These are phyloP conservation scores for Ictalurus punctatus DNA, from an alignment of 2,113 vertebrate genomes.

Conservation along the genomic window DNA sequence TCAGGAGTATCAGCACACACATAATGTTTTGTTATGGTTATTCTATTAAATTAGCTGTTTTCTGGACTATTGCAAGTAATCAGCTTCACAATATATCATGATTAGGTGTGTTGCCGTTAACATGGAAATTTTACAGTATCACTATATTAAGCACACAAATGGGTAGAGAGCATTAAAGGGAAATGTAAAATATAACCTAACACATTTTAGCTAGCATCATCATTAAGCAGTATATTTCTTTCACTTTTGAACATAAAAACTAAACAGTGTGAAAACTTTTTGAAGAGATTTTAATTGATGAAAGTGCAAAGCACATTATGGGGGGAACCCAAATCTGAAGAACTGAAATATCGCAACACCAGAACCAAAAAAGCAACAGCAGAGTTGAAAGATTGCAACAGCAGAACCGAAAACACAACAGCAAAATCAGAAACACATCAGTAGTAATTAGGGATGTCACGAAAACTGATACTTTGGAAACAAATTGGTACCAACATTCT, in stretches of 20 bases:
- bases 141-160: background rate
- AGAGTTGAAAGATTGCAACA: background rate
- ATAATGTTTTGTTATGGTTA: conserved; percentile 12
- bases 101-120: background rate
- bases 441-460: background rate
- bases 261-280: background rate
- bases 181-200: background rate
- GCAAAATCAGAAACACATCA: background rate
- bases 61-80: conserved; percentile 7
- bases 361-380: background rate
- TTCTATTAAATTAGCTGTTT: conserved; percentile 3
- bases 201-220: background rate
- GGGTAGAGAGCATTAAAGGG: background rate
- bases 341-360: background rate
- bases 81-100: background rate
- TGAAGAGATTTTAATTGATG: too few relatives aligned
- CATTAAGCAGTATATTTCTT: background rate
- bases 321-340: background rate
- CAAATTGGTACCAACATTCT: too few relatives aligned
- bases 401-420: background rate
- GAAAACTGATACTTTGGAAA: too few relatives aligned
- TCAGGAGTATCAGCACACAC: conserved; percentile 1
- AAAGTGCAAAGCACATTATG: too few relatives aligned
- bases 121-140: background rate
- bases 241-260: background rate